A percentile compares a stretch with the other conserved stretches of the same genome.
Evolutionary conservation across 2,888 invertebrate species (phyloP).

Genomic region (Scotopteryx bipunctaria): DNA sequence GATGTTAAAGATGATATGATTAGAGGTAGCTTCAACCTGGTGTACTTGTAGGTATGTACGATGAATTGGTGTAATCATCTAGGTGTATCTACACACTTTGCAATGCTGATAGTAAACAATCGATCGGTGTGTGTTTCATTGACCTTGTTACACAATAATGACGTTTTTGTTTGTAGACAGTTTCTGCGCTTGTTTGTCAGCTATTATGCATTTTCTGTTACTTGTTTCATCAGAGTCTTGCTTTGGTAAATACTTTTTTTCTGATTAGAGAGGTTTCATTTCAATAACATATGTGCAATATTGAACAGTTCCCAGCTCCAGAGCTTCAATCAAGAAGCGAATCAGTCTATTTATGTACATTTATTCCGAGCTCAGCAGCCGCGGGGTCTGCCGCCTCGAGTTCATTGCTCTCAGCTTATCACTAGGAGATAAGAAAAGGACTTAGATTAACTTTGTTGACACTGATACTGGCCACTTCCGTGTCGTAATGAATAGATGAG

Average conservation of each 20-base stretch:
- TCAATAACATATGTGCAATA: not conserved
- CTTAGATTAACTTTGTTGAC: constrained; percentile 18
- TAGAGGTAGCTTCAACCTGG: no score
- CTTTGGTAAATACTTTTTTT: not conserved
- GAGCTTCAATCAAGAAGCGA: constrained; percentile 14
- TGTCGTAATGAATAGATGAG: not conserved
- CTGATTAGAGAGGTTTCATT: no score
- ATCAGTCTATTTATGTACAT: constrained; percentile 17
- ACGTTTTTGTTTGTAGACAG: not conserved
- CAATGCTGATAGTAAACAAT: not conserved
- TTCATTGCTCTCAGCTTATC: constrained; percentile 22
- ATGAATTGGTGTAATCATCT: no score
- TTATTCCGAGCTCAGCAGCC: constrained; percentile 12
- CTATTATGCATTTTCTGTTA: not conserved
- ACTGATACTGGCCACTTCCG: constrained; percentile 15
- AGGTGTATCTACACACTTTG: not conserved
- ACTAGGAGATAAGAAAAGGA: constrained; percentile 13
- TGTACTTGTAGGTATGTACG: no score
- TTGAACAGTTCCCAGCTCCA: not conserved
- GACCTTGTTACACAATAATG: not conserved
- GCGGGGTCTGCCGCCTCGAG: constrained; percentile 16
- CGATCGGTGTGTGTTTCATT: not conserved
- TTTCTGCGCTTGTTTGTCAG: not conserved
- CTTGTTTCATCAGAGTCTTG: not conserved
- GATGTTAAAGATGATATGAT: no score